These are phyloP conservation scores for Chaetodon trifascialis DNA, from an alignment of 2,113 vertebrate genomes.

Conservation along the genomic window DNA sequence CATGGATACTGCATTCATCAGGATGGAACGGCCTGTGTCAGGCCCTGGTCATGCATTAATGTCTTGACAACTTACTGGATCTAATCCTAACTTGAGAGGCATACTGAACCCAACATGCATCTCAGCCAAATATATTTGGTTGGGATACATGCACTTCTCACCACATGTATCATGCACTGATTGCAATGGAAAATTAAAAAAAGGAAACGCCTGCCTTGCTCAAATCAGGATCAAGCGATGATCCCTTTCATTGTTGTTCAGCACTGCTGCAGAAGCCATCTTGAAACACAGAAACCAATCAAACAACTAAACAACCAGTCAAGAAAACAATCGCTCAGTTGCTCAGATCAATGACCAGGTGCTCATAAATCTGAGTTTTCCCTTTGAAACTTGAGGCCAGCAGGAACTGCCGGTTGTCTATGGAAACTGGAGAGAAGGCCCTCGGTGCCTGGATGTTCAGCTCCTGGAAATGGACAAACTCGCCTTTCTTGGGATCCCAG, in stretches of 20 bases:
- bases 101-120: slow-evolving; percentile 55
- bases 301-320: slow-evolving; percentile 29
- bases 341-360: slow-evolving; percentile 97
- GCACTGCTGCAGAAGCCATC: slow-evolving; percentile 32
- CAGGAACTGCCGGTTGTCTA: slow-evolving; percentile 96
- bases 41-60: slow-evolving; percentile 80
- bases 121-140: slow-evolving; percentile 24
- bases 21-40: slow-evolving; percentile 81
- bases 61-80: slow-evolving; percentile 50
- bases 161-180: slow-evolving; percentile 47
- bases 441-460: slow-evolving; percentile 97
- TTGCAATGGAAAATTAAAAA: slow-evolving; percentile 39
- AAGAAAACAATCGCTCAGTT: slow-evolving; percentile 77
- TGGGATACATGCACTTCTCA: slow-evolving; percentile 45
- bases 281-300: slow-evolving; percentile 35
- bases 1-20: slow-evolving; percentile 85
- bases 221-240: slow-evolving; percentile 70
- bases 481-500: slow-evolving; percentile 93
- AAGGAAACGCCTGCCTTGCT: slow-evolving; percentile 47
- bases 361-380: slow-evolving; percentile 98
- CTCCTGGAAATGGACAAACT: slow-evolving; percentile 98
- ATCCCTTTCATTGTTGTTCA: slow-evolving; percentile 23
- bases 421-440: slow-evolving; percentile 95
- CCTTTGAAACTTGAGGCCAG: slow-evolving; percentile 99
- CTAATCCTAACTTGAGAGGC: slow-evolving; percentile 70